These are phyloP conservation scores for Lates calcarifer DNA, from an alignment of 2,113 vertebrate species.

Conservation along the genomic window DNA sequence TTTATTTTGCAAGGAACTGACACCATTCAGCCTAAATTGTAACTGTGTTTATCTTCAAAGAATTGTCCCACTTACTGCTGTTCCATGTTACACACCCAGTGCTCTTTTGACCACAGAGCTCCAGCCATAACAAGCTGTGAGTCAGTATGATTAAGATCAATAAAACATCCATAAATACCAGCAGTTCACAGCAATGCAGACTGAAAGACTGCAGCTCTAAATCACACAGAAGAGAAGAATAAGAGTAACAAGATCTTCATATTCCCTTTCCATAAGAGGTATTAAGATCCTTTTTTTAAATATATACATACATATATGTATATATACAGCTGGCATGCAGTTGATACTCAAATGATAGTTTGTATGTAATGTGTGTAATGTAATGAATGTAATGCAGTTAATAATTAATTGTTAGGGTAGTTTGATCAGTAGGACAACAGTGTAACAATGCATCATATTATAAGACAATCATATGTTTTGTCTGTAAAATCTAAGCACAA, in stretches of 20 bases:
- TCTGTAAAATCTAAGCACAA: not conserved
- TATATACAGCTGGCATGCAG: too few species aligned
- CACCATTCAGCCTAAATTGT: too few species aligned
- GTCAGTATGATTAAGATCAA: constrained; percentile 43
- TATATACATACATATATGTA: too few species aligned
- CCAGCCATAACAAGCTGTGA: constrained; percentile 39
- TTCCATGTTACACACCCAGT: not conserved
- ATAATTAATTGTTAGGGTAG: too few species aligned
- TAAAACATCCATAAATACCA: constrained; percentile 44
- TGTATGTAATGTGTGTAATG: too few species aligned
- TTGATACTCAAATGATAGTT: too few species aligned
- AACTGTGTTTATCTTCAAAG: not conserved
- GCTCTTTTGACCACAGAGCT: constrained; percentile 28
- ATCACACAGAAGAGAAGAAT: not conserved
- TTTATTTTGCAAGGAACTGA: too few species aligned
- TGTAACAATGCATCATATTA: not conserved
- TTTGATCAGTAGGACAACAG: too few species aligned
- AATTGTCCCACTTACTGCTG: not conserved
- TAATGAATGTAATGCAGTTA: too few species aligned
- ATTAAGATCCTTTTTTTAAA: too few species aligned
- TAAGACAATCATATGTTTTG: not conserved
- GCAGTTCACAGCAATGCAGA: constrained; percentile 25
- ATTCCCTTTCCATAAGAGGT: too few species aligned
- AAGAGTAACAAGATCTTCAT: constrained; percentile 12
- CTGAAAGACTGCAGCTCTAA: constrained; percentile 21